Evolutionary conservation across 2,888 invertebrate genomes (phyloP).

Genomic region (Eristalis tenax): DNA sequence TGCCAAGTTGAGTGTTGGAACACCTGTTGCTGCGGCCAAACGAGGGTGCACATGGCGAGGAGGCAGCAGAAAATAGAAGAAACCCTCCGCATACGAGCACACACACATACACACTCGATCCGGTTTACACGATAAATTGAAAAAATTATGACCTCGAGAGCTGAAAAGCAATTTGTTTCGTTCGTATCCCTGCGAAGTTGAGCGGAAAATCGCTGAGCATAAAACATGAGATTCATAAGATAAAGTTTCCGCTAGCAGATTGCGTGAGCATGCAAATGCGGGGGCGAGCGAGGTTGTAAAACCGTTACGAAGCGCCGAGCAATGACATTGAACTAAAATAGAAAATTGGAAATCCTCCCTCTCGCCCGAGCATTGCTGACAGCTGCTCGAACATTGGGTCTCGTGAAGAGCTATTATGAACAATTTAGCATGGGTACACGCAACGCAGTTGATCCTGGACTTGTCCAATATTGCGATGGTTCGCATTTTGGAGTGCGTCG

Average conservation of each 20-base stretch:
- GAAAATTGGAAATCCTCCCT: neutral
- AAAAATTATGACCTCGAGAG: conserved; percentile 69
- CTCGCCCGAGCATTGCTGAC: neutral
- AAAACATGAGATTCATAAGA: conserved; percentile 69
- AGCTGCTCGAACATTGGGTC: neutral
- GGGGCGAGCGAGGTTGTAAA: conserved; percentile 4
- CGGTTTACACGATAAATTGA: conserved; percentile 68
- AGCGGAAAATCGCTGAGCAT: conserved; percentile 63
- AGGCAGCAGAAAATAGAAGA: conserved; percentile 3
- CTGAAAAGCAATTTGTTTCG: conserved; percentile 68
- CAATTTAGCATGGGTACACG: neutral
- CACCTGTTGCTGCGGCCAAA: conserved; percentile 57
- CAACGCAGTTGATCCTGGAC: neutral
- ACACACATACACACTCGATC: conserved; percentile 30
- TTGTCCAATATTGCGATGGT: neutral
- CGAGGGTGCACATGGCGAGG: neutral
- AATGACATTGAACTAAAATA: conserved; percentile 49
- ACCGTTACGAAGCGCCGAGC: conserved; percentile 8
- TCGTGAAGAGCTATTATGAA: neutral
- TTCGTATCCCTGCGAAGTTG: conserved; percentile 55
- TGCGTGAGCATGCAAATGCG: conserved; percentile 28
- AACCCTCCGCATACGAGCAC: conserved; percentile 22
- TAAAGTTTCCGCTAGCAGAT: conserved; percentile 34
- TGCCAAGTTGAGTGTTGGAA: conserved; percentile 59
- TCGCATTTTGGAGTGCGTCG: neutral